Evolutionary conservation across 2,888 invertebrate genomes (phyloP).

Genomic region (Calephelis perditalis): DNA sequence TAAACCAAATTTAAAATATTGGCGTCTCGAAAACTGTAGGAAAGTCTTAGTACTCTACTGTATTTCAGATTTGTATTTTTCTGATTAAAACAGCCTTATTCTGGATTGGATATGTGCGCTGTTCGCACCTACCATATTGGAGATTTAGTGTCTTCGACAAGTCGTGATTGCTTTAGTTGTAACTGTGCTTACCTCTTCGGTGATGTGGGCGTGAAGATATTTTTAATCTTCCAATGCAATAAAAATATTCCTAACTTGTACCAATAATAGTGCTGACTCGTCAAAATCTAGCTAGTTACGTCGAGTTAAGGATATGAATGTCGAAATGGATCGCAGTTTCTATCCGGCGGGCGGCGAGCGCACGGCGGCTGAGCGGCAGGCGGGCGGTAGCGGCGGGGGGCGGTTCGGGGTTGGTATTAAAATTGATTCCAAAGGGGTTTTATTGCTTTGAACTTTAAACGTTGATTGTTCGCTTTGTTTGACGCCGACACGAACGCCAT

Average conservation of each 20-base stretch:
- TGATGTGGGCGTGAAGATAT: too few relatives aligned
- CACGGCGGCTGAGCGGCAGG: conserved; percentile 18
- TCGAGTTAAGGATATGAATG: conserved; percentile 29
- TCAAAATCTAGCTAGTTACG: conserved; percentile 30
- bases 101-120: too few relatives aligned
- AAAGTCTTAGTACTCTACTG: too few relatives aligned
- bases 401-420: conserved; percentile 32
- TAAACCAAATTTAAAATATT: too few relatives aligned
- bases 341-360: conserved; percentile 17
- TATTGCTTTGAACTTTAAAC: conserved; percentile 33
- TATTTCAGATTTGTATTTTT: too few relatives aligned
- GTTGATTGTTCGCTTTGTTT: conserved; percentile 34
- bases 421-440: conserved; percentile 36
- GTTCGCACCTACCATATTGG: too few relatives aligned
- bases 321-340: conserved; percentile 30
- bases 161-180: not conserved
- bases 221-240: not conserved
- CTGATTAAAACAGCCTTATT: too few relatives aligned
- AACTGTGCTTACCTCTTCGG: too few relatives aligned
- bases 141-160: too few relatives aligned
- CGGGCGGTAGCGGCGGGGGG: conserved; percentile 18
- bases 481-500: conserved; percentile 1
- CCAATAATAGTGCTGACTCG: conserved; percentile 19
- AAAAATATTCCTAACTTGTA: conserved; percentile 1
- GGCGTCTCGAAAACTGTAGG: too few relatives aligned